Evolutionary conservation across 2,888 invertebrate species (phyloP), one percentile per base, ranked within the genome.

Genomic region (Ellobium chinense): DNA sequence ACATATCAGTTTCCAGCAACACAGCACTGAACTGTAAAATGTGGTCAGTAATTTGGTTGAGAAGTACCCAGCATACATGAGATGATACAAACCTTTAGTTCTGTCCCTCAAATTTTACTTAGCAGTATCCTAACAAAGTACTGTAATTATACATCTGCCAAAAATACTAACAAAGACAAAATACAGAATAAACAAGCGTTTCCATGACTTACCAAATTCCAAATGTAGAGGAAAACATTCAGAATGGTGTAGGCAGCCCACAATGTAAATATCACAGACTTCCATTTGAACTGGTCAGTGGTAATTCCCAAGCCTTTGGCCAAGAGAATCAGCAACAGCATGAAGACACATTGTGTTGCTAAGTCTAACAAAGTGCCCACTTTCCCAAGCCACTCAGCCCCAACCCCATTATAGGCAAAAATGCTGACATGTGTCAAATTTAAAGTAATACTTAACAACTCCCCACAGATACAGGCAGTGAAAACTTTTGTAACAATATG

Each of bases 231-330:
- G 81, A 98, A 94, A 91, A 98, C 96, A 93, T 98, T 97, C 46
- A 98, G 96, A 80, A 97, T 95, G 70, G 98, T 97, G 91, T 99
- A 98, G 82, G 96, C 95, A 87, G 97, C 95, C 98, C 99, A 99
- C 86, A 98, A 96, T 56, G 96, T 95, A 93, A 97, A 96, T 37
- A 97, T 95, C 58, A 97, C 93, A 24, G 96, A 95, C 92, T 97
- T 97, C 34, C 97, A 96, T 24, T 97, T 96, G 78, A 98, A 94
- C 93, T 98, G 97, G 90, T 97, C 95, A 86, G 97, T 95, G 14
- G 98, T 98, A 39, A 99, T 97, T 5, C 98, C 98, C 98, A 98
- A 98, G 69, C 99, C 99, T 94, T 99, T 98, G 58, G 98, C 98
- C 85, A 99, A 94, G 78, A 99, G 94, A 78, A 99, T 94, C 62